These are phyloP conservation scores for Spialia ferax DNA, from an alignment of 2,888 invertebrate species.

Conservation along the genomic window DNA sequence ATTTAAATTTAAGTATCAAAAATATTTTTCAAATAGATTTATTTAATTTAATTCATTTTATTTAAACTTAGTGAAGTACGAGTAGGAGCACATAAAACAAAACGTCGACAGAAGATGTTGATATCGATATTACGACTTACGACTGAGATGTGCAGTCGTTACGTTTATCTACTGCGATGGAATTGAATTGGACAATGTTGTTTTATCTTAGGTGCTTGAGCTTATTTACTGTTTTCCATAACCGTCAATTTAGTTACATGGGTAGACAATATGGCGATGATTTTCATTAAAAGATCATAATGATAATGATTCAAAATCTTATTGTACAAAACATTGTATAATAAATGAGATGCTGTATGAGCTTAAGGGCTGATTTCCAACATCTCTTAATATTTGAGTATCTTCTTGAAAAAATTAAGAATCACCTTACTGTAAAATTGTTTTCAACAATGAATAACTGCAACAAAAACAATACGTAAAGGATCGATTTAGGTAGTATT, in stretches of 20 bases:
- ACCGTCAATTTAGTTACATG: background rate
- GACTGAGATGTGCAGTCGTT: constrained; percentile 38
- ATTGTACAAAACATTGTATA: no score
- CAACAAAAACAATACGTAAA: no score
- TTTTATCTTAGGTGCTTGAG: constrained; percentile 27
- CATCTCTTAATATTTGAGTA: no score
- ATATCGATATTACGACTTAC: constrained; percentile 37
- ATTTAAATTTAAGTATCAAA: background rate
- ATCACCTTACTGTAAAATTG: no score
- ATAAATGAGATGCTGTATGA: no score
- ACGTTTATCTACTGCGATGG: constrained; percentile 42
- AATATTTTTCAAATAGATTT: background rate
- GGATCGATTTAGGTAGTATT: no score
- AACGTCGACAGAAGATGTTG: constrained; percentile 32
- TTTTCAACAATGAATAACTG: no score
- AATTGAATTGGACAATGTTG: constrained; percentile 50
- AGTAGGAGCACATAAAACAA: constrained; percentile 14
- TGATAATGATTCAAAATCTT: no score
- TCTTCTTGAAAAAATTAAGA: no score
- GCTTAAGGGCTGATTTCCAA: no score
- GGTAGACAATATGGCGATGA: background rate
- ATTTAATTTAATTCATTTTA: no score
- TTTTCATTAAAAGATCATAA: background rate
- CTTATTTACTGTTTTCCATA: constrained; percentile 28
- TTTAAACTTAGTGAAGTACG: background rate